Percentiles rank a stretch among this genome's conserved stretches.
Conservation (phyloP, 2,888 invertebrate genomes). For the Sarcophaga carnaria region DNA sequence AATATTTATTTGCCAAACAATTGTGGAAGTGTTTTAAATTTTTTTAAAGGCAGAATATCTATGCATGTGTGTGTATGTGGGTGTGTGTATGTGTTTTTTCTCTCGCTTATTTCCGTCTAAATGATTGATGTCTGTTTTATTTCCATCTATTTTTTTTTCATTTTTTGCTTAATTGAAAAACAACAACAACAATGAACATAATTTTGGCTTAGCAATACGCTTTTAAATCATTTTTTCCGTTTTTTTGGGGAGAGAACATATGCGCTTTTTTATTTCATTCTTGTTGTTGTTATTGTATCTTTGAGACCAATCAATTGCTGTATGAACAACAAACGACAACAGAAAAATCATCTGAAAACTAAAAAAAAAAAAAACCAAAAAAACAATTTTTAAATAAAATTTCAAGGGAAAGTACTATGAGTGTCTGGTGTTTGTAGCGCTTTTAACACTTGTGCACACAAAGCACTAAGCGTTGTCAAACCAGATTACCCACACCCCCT, state of each 20-base stretch:
- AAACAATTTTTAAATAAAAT: background rate
- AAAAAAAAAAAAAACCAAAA: background rate
- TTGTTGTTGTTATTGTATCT: background rate
- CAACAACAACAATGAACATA: background rate
- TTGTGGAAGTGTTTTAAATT: background rate
- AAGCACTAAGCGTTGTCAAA: no score
- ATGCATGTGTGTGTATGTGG: no score
- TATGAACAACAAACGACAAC: background rate
- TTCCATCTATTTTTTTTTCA: no score
- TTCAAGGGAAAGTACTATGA: background rate
- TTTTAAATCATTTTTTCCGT: background rate
- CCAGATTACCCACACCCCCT: background rate
- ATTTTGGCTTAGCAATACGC: background rate
- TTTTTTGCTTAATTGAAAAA: conserved; percentile 11
- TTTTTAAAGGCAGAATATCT: no score
- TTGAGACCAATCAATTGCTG: background rate
- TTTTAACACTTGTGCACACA: conserved; percentile 38
- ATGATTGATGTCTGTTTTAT: background rate
- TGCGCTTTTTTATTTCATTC: background rate
- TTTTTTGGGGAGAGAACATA: background rate
- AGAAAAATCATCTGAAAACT: background rate
- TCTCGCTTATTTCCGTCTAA: background rate
- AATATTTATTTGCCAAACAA: background rate
- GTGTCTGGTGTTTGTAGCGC: conserved; percentile 31
- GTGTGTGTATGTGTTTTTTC: background rate